Conservation (phyloP, 2,888 invertebrate species). For the Caenorhabditis sp. region DNA sequence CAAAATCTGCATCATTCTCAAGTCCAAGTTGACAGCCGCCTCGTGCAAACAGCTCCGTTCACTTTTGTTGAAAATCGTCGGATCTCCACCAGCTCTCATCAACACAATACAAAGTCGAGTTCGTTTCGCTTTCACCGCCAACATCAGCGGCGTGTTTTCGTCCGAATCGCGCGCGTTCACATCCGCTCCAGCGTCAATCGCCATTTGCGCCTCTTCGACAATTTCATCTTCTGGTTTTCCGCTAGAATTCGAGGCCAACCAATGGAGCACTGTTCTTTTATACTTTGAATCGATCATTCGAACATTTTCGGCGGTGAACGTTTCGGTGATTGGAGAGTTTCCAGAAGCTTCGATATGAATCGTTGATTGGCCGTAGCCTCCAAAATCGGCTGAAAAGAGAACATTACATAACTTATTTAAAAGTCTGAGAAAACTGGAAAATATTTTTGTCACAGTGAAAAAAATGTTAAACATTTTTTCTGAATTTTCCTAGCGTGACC, state of each 20-base stretch:
- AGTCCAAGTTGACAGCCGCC: conserved; percentile 42
- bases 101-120: conserved; percentile 2
- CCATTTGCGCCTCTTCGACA: conserved; percentile 3
- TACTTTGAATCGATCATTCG: conserved; percentile 9
- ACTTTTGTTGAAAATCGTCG: conserved; percentile 44
- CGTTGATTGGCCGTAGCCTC: conserved; percentile 1
- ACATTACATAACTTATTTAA: too few species aligned
- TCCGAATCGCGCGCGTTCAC: conserved; percentile 24
- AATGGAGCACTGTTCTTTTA: conserved; percentile 22
- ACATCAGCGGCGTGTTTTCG: conserved; percentile 31
- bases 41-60: conserved; percentile 52
- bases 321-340: neutral
- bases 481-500: too few species aligned
- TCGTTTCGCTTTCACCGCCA: conserved; percentile 24
- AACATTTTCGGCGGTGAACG: conserved; percentile 12
- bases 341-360: conserved; percentile 22
- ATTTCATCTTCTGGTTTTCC: conserved; percentile 17
- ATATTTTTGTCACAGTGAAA: too few species aligned
- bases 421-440: too few species aligned
- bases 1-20: conserved; percentile 29
- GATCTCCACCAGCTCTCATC: conserved; percentile 28
- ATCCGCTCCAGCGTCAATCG: conserved; percentile 18
- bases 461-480: too few species aligned
- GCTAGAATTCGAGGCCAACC: conserved; percentile 11
- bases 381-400: neutral